Percentiles rank a stretch among this genome's conserved stretches.
Evolutionary conservation across 2,113 vertebrate genomes (phyloP).

Genomic region (Notechis scutatus): DNA sequence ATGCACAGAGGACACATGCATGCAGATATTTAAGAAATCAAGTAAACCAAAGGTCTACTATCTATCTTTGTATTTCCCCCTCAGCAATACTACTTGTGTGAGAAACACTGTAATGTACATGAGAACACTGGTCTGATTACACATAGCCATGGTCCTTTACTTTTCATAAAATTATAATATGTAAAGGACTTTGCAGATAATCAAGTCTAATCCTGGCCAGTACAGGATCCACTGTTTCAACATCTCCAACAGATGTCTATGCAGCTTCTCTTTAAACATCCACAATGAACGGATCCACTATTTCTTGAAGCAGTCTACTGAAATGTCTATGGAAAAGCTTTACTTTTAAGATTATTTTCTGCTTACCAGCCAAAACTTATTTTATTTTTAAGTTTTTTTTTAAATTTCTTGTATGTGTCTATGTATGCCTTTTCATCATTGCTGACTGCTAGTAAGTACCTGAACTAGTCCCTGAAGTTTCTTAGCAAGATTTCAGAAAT

Average conservation of each 20-base stretch:
- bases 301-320: not conserved
- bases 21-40: not conserved
- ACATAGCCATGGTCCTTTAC: not conserved
- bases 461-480: not conserved
- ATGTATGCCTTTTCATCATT: not conserved
- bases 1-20: not conserved
- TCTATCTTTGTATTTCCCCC: not conserved
- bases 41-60: not conserved
- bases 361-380: not conserved
- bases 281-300: not conserved
- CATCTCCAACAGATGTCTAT: not conserved
- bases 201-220: not conserved
- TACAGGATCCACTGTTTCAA: not conserved
- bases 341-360: not conserved
- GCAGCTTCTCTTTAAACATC: not conserved
- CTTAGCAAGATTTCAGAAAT: not conserved
- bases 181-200: not conserved
- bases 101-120: not conserved
- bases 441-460: not conserved
- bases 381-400: not conserved
- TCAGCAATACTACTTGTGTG: not conserved
- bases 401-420: not conserved
- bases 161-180: not conserved
- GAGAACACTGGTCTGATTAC: not conserved
- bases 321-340: not conserved